phyloP scores from a whole-genome alignment of 30 jellyfish, hydroid and myxozoan species.

The Chrysaora quinquecirrha region DNA sequence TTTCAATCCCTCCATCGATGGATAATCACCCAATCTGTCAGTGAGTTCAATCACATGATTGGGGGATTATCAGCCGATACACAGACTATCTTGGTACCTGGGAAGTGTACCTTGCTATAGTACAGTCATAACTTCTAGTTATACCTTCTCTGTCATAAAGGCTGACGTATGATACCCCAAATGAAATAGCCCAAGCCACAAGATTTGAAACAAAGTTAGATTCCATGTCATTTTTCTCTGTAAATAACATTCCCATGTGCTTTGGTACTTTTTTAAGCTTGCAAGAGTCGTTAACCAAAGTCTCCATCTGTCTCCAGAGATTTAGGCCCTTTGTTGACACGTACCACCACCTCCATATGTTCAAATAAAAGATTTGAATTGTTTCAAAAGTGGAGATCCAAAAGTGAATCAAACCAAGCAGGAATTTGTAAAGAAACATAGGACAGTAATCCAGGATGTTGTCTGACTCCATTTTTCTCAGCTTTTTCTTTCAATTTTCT shows the following conservation, averaged over 20 bases:
- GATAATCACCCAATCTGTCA: no score
- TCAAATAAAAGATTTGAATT: not conserved
- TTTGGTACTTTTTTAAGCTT: not conserved
- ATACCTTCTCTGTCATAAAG: slow-evolving; percentile 33
- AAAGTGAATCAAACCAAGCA: slow-evolving; percentile 4
- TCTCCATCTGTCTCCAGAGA: not conserved
- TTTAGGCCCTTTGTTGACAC: slow-evolving; percentile 1
- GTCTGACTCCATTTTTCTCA: not conserved
- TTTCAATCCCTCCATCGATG: no score
- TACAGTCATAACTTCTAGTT: no score
- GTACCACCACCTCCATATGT: not conserved
- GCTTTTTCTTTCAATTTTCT: not conserved
- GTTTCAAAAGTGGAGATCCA: not conserved
- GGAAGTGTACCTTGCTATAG: no score
- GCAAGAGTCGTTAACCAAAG: not conserved
- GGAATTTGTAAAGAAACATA: not conserved
- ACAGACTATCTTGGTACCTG: no score
- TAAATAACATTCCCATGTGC: not conserved
- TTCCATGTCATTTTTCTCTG: not conserved
- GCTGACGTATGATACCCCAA: not conserved
- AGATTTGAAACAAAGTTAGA: not conserved
- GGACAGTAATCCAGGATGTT: slow-evolving; percentile 10
- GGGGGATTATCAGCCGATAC: no score
- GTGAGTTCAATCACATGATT: no score
- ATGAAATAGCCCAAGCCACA: not conserved